phyloP scores from a whole-genome alignment of 2,113 vertebrate species.

The Taxidea taxus region DNA sequence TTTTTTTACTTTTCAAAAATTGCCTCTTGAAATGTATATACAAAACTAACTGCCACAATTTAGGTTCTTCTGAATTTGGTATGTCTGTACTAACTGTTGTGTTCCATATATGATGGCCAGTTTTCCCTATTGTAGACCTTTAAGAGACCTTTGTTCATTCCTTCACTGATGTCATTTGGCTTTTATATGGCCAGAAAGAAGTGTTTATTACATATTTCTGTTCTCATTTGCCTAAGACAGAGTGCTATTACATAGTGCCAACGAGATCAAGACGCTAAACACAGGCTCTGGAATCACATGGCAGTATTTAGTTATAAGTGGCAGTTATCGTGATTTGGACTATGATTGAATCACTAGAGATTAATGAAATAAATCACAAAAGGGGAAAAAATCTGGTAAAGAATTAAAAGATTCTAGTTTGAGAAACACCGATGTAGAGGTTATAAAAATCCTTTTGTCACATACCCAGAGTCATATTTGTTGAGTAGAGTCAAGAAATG shows the following conservation, averaged over 20 bases:
- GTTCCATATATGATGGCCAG: neutral
- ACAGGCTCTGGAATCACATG: neutral
- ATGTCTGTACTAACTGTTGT: neutral
- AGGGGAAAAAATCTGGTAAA: neutral
- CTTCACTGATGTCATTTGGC: neutral
- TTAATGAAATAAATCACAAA: neutral
- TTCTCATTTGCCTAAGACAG: neutral
- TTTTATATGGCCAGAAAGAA: neutral
- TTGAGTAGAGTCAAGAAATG: neutral
- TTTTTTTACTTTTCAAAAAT: neutral
- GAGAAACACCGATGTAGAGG: neutral
- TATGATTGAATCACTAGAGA: neutral
- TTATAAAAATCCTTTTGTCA: conserved; percentile 28
- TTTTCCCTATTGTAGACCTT: neutral
- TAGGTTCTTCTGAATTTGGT: neutral
- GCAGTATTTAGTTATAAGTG: neutral
- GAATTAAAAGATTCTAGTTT: neutral
- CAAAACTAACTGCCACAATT: neutral
- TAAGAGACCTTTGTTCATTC: conserved; percentile 1
- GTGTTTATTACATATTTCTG: neutral
- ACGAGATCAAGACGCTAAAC: neutral
- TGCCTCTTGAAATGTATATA: neutral
- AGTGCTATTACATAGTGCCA: neutral
- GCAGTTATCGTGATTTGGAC: neutral
- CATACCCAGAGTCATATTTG: neutral